These are phyloP conservation scores for Morelia viridis DNA, from an alignment of 2,797 vertebrate species.

Conservation along the genomic window DNA sequence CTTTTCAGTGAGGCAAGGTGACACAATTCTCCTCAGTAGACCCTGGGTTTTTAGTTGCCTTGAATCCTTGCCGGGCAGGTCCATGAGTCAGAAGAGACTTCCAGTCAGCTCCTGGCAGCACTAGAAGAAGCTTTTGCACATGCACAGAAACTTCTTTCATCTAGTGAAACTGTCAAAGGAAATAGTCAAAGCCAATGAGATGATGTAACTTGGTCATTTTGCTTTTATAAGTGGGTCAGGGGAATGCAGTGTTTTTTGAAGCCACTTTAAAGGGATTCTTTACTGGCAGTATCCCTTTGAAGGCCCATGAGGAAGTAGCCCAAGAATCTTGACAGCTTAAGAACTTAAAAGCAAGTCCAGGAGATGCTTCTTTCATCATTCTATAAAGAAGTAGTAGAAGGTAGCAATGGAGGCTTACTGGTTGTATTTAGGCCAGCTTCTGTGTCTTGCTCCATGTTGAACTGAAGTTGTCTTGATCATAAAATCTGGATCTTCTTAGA, in stretches of 20 bases:
- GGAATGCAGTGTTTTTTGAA: not conserved
- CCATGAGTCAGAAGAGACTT: not conserved
- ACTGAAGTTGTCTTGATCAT: not conserved
- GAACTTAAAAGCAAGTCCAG: not conserved
- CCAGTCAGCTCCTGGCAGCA: not conserved
- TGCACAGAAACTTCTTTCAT: not conserved
- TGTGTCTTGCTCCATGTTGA: not conserved
- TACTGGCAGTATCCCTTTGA: not conserved
- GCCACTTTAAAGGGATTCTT: not conserved
- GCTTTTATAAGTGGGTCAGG: not conserved
- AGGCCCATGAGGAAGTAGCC: not conserved
- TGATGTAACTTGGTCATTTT: not conserved
- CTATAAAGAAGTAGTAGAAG: not conserved
- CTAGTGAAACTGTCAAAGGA: not conserved
- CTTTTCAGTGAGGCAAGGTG: not conserved
- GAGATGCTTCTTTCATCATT: not conserved
- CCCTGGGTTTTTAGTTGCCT: not conserved
- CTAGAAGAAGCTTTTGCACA: not conserved
- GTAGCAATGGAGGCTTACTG: not conserved
- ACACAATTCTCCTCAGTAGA: not conserved
- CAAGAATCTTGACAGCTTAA: not conserved
- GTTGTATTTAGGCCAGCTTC: not conserved
- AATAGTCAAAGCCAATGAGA: not conserved
- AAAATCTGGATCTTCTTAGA: not conserved
- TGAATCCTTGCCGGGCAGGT: not conserved